These are phyloP conservation scores for Diarsia dahlii DNA, from an alignment of 2,888 invertebrate species.

Conservation along the genomic window DNA sequence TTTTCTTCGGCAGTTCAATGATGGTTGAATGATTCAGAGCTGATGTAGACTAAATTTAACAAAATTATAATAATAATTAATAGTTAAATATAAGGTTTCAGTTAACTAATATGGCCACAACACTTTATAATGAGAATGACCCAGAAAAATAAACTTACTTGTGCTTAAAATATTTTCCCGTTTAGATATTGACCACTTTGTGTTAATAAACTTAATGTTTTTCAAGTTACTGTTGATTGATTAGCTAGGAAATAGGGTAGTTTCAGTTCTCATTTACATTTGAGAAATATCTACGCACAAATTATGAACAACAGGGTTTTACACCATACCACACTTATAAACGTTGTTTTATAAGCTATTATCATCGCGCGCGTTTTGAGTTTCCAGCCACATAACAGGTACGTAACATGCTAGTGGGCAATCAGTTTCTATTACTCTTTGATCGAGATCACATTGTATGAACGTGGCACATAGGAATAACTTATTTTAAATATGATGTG, in stretches of 20 bases:
- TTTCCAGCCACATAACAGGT: constrained; percentile 56
- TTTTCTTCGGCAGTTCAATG: not conserved
- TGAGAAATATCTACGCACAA: constrained; percentile 15
- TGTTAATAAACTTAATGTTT: constrained; percentile 42
- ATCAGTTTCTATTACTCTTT: constrained; percentile 12
- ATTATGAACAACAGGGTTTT: constrained; percentile 21
- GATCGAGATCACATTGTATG: constrained; percentile 13
- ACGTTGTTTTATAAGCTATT: constrained; percentile 45
- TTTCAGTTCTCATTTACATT: constrained; percentile 5
- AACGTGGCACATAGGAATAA: constrained; percentile 9
- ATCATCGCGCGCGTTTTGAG: constrained; percentile 40
- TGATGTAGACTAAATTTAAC: not conserved
- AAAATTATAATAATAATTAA: not conserved
- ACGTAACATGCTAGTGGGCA: constrained; percentile 45
- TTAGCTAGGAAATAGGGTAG: constrained; percentile 41
- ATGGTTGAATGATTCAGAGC: not conserved
- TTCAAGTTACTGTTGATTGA: constrained; percentile 25
- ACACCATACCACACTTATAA: constrained; percentile 34
- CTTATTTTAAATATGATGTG: not conserved
- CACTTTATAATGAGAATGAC: constrained; percentile 28
- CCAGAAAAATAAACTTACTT: not conserved
- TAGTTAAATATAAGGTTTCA: not conserved
- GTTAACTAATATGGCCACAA: not conserved
- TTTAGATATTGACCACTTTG: constrained; percentile 42
- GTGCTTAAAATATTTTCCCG: constrained; percentile 1